Evolutionary conservation across 2,797 vertebrate species (phyloP), one percentile per base, ranked within the genome.

Genomic region (Agapornis canus): DNA sequence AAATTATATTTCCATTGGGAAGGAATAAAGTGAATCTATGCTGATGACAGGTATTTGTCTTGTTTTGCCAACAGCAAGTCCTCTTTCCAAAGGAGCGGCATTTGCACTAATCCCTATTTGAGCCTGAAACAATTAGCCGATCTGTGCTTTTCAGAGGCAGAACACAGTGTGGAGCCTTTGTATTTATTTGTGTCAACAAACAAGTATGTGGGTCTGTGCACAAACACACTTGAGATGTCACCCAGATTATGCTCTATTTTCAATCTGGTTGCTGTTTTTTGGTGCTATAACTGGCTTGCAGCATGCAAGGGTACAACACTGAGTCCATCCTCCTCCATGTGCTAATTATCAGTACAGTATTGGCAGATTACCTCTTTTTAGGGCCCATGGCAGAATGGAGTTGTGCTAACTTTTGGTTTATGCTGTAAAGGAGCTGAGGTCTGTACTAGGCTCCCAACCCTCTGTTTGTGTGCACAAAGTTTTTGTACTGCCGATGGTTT

Each of bases 1-100:
- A 95, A 94, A 83, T 71, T 1, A 13, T 69, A 93, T 92, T 96
- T 95, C 93, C 87, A 39, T 65, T 70, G 87, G 84, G 82, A 88
- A 95, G 76, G 91, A 96, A 76, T 94, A 86, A 93, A 97, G 72
- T n/a, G 84, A 93, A 91, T 88, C 82, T 11, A 0, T 48, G 59
- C 76, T 51, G 94, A 86, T 96, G 95, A 94, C 94, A 96, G 94
- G 94, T 95, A 95, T 96, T 97, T 89, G 84, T 90, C 82, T 94
- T 92, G 94, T 93, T 97, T 96, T 96, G 96, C 96, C 94, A 97
- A 61, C 93, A 95, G 65, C 84, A 76, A 91, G 79, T 82, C 59
- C 73, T 78, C 94, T 79, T 94, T 91, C 86, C 92, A 95, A 83
- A 89, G 79, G 72, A 87, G 69, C 0, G 29, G 86, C 91, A 92